Evolutionary conservation across 2,797 vertebrate genomes (phyloP).

Genomic region (Coranthus polyacanthus): DNA sequence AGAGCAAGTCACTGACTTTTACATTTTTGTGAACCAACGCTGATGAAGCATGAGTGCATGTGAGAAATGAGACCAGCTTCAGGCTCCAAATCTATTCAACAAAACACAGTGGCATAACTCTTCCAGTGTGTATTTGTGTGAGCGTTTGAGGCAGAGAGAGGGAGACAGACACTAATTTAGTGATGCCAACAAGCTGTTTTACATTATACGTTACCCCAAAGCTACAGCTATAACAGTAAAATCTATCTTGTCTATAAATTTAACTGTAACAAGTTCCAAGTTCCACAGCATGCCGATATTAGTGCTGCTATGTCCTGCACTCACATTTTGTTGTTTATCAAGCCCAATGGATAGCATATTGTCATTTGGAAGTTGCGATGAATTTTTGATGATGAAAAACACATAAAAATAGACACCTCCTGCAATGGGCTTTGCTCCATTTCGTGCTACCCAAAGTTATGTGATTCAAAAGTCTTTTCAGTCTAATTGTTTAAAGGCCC

Average conservation of each 20-base stretch:
- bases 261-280: conserved; percentile 62
- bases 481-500: too few species aligned
- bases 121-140: conserved; percentile 17
- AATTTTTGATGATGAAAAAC: conserved; percentile 27
- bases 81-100: conserved; percentile 57
- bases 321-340: conserved; percentile 40
- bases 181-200: conserved; percentile 73
- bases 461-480: background rate
- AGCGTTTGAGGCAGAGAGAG: conserved; percentile 41
- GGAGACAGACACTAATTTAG: conserved; percentile 62
- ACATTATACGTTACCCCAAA: conserved; percentile 65
- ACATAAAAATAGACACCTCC: conserved; percentile 8
- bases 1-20: conserved; percentile 54
- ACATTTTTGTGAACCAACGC: conserved; percentile 58
- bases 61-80: conserved; percentile 61
- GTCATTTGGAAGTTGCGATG: conserved; percentile 25
- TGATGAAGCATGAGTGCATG: conserved; percentile 59
- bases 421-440: background rate
- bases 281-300: conserved; percentile 45
- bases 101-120: conserved; percentile 58
- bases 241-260: conserved; percentile 71
- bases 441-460: background rate
- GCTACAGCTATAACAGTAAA: conserved; percentile 61
- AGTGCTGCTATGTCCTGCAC: conserved; percentile 30
- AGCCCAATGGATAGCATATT: conserved; percentile 47